Evolutionary conservation across 2,797 vertebrate genomes (phyloP), one percentile per base, ranked within the genome.

Genomic region (Gila robusta): DNA sequence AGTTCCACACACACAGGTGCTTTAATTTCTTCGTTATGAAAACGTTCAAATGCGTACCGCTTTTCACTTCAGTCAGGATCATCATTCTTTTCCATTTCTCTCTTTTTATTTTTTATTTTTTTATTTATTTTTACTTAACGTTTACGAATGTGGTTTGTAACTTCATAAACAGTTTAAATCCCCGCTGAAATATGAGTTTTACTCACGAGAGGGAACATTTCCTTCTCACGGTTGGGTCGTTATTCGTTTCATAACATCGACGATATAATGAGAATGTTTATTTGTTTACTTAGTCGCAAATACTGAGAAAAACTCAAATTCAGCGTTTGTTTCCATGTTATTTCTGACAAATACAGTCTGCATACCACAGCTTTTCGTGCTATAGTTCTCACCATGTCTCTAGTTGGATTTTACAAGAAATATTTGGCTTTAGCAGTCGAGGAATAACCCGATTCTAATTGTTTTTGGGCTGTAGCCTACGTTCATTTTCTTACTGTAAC

Each of bases 191-290:
- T 87, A 69, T 87, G 83, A 89, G 83, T 81, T 89, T 91, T 82
- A 91, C 92, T 88, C 91, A 19, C 80, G 23, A 87, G 86, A 91
- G 91, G 91, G 91, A 92, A 93, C 90, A 92, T 89, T 86, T 76
- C 89, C 90, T 62, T 69, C 74, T 79, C 90, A 86, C 83, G 71
- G 59, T 90, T 91, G 91, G 90, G 90, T 89, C 86, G 80, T 74
- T 74, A 28, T 77, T 83, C 23, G 73, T 83, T 76, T 83, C 56
- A n/a, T 23, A 28, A 77, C 6, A 77, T 74, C 44, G 56, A 44
- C 71, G 6, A 49, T 32, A 37, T 74, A 37, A 74, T 21, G 41
- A 26, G 59, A 77, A 76, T 23, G n/a, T 52, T 71, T 19, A 19
- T 83, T 64, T 76, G 66, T 76, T 32, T 76, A 11, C 56, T 83